Evolutionary conservation across 2,888 invertebrate species (phyloP).

Genomic region (Lithophane ornitopus): DNA sequence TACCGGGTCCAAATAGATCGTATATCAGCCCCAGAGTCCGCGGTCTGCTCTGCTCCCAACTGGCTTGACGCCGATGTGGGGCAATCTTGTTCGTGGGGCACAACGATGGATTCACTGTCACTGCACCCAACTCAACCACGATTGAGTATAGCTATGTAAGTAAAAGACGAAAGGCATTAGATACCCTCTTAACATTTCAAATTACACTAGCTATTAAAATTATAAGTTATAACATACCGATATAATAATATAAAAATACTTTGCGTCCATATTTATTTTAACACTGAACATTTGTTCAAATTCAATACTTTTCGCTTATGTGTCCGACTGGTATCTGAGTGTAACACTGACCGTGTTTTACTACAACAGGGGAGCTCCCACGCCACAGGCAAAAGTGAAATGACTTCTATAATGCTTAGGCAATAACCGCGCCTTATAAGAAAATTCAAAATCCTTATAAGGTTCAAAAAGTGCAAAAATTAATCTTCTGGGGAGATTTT

Average conservation of each 20-base stretch:
- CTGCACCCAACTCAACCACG: conserved; percentile 72
- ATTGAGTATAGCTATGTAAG: conserved; percentile 67
- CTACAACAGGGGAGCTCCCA: conserved; percentile 81
- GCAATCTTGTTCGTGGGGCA: conserved; percentile 88
- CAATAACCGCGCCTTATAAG: conserved; percentile 58
- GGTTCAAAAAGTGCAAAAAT: conserved; percentile 25
- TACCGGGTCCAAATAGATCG: conserved; percentile 75
- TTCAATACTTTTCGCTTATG: conserved; percentile 69
- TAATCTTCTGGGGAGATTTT: not conserved
- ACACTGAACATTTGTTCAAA: conserved; percentile 9
- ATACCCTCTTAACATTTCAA: not conserved
- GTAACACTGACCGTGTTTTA: conserved; percentile 72
- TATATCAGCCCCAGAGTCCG: conserved; percentile 83
- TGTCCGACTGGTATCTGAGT: conserved; percentile 78
- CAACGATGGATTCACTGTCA: conserved; percentile 80
- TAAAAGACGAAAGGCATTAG: conserved; percentile 45
- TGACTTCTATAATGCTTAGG: conserved; percentile 79
- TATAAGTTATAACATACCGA: conserved; percentile 48
- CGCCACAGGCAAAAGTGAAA: conserved; percentile 71
- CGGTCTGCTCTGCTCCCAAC: conserved; percentile 68
- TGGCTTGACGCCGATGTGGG: conserved; percentile 76
- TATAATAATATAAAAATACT: conserved; percentile 42
- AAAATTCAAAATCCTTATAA: conserved; percentile 9
- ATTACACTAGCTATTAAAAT: not conserved
- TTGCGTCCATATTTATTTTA: conserved; percentile 32